Conservation (phyloP, 2,113 vertebrate species). For the Microtus richardsoni region DNA sequence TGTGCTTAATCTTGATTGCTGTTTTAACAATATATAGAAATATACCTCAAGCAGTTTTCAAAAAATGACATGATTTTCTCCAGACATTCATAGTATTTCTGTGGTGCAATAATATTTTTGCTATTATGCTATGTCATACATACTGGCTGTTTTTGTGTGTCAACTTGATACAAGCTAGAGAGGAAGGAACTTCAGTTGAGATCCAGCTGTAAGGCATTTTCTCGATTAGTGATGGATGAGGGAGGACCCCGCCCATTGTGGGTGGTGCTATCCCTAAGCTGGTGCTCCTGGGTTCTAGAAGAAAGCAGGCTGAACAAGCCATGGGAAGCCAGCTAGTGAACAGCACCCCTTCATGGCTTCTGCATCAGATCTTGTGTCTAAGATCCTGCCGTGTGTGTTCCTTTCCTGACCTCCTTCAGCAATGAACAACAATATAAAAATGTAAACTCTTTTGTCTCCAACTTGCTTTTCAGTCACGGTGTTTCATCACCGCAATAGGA, state of each 20-base stretch:
- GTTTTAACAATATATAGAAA: conserved; percentile 39
- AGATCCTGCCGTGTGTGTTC: background rate
- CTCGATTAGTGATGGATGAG: background rate
- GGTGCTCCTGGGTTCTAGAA: background rate
- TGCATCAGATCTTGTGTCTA: background rate
- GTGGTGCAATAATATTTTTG: background rate
- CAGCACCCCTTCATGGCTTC: background rate
- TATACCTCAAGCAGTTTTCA: background rate
- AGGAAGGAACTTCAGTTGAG: background rate
- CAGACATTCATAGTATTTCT: conserved; percentile 9
- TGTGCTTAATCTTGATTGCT: conserved; percentile 30
- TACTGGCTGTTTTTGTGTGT: background rate
- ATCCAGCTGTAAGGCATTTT: background rate
- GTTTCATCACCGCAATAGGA: background rate
- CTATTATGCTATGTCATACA: background rate
- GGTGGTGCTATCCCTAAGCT: background rate
- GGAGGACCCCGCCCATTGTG: background rate
- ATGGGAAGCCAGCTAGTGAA: background rate
- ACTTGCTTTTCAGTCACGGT: background rate
- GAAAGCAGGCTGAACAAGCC: background rate
- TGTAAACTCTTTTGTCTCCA: background rate
- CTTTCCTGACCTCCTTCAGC: background rate
- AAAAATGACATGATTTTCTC: conserved; percentile 32
- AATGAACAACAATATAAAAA: background rate
- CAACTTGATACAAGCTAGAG: background rate